Base-by-base conservation (phyloP, 2,113 vertebrate genomes). In the Eolophus roseicapilla region DNA sequence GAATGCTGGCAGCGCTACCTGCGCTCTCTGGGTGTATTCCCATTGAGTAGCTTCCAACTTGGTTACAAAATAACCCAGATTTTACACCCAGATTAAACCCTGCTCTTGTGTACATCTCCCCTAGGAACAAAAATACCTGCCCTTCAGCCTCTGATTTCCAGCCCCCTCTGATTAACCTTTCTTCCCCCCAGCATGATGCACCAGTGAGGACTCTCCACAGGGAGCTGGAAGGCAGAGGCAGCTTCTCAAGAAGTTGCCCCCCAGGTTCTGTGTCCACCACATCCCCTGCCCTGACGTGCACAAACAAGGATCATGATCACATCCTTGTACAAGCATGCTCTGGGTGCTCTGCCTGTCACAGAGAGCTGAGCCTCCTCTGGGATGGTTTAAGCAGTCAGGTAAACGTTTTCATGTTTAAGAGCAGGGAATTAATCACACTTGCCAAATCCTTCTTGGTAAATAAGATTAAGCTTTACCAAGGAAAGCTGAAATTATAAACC, bases 361-460 rank as follows among this genome's bases (percentile, higher is more conserved):
- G 43, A 49, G 60, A 59, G 21, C 50, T 21, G 23, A 88, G 64
- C 39, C 50, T 62, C 68, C 44, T 10, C 68, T 39, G 69, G 57
- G 67, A 1, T 18, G 53, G 25, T 37, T 53, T 80, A 68, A 94
- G 70, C 87, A 85, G 59, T 15, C 41, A 65, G 70, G 62, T 37
- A 64, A 63, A 33, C 19, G 31, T 53, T 82, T 49, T 43, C 20
- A 1, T 25, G 18, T 70, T 67, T 73, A 88, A 83, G 37, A 69
- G 68, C 50, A 50, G 25, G 67, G 75, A 85, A 39, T 85, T 88
- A 78, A 83, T 90, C 49, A 28, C 55, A 46, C 41, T 79, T 80
- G 71, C 87, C 68, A 70, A 89, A 88, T 94, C 79, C 35, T 12
- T 79, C 77, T 77, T 27, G 81, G 75, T 88, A 82, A 96, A 90